Conservation (phyloP, 2,797 vertebrate genomes). For the Clamator glandarius region DNA sequence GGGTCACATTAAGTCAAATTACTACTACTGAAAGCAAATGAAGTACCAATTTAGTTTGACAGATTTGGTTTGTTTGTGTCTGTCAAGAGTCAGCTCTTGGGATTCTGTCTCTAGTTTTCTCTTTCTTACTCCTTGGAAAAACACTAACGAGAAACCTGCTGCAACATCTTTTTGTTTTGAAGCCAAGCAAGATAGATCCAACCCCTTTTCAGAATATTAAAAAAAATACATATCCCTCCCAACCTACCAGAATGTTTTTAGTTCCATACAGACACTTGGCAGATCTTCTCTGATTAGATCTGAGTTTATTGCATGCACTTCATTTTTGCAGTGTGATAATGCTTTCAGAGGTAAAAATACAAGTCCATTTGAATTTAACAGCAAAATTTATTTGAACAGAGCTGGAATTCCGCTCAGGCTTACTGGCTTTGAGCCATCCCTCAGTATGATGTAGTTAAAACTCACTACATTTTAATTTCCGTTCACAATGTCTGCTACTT, state of each 20-base stretch:
- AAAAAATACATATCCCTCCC: background rate
- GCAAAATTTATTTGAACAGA: background rate
- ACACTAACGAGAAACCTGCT: background rate
- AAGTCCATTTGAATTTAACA: background rate
- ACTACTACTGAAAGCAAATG: background rate
- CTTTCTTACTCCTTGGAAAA: background rate
- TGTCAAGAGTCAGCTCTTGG: background rate
- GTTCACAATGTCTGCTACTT: background rate
- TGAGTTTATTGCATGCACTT: background rate
- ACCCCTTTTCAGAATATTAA: background rate
- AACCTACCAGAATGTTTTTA: background rate
- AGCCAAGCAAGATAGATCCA: background rate
- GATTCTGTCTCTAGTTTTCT: background rate
- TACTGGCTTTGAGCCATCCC: background rate
- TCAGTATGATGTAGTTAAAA: fast-evolving
- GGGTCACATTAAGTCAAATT: background rate
- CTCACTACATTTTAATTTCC: background rate
- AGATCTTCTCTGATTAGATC: background rate
- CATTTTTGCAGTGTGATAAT: background rate
- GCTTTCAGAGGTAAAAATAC: background rate
- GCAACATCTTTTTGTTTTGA: background rate
- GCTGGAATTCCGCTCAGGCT: background rate
- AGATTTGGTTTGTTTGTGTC: background rate
- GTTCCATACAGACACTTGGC: background rate
- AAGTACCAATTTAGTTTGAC: background rate